phyloP scores from a whole-genome alignment of 2,888 invertebrate genomes.

The Epistrophe eligans region DNA sequence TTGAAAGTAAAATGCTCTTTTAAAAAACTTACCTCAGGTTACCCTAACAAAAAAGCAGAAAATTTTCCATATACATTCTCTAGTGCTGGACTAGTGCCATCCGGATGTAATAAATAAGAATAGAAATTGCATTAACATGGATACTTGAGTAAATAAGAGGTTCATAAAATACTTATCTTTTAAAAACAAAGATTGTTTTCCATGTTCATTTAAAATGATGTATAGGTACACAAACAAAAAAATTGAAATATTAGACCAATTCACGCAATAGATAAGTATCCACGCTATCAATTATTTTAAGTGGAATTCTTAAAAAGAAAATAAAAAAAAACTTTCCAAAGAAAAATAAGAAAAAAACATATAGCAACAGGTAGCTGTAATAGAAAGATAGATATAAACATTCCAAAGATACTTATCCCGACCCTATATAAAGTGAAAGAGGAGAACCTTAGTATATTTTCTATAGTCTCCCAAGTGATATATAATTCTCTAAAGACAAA shows the following conservation, averaged over 20 bases:
- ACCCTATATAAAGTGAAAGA: neutral
- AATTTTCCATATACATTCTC: no score
- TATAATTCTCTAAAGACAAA: slow-evolving; percentile 44
- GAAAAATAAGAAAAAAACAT: slow-evolving; percentile 4
- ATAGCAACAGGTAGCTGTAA: slow-evolving; percentile 8
- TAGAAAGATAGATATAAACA: neutral
- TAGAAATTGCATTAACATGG: slow-evolving; percentile 15
- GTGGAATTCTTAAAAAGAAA: slow-evolving; percentile 44
- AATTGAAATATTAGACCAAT: slow-evolving; percentile 57
- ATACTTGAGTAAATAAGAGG: neutral
- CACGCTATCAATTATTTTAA: slow-evolving; percentile 61
- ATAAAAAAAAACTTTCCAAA: slow-evolving; percentile 9
- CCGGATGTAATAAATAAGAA: slow-evolving; percentile 28
- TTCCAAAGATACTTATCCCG: slow-evolving; percentile 29
- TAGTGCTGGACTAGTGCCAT: neutral
- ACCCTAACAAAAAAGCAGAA: no score
- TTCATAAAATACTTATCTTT: slow-evolving; percentile 1
- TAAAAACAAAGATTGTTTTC: slow-evolving; percentile 32
- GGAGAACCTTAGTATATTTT: slow-evolving; percentile 1
- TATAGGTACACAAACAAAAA: slow-evolving; percentile 2
- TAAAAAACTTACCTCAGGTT: no score
- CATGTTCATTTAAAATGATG: neutral
- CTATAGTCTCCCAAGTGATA: slow-evolving; percentile 23
- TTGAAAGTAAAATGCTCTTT: no score
- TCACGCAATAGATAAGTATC: slow-evolving; percentile 51